Conservation (phyloP, 2,888 invertebrate genomes). For the Rapana venosa region DNA sequence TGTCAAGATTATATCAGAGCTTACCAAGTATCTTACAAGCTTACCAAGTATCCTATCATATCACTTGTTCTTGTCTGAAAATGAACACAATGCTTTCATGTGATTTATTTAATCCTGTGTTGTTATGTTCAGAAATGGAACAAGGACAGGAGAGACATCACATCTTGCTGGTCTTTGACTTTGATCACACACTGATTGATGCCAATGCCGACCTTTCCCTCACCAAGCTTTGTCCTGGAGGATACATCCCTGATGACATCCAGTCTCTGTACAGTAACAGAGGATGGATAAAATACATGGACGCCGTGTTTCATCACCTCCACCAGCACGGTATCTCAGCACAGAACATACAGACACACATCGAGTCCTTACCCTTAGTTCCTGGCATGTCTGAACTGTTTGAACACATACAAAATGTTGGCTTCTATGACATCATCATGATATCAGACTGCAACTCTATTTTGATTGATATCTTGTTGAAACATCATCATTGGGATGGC, state of each 20-base stretch:
- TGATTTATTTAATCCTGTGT: neutral
- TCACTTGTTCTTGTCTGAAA: neutral
- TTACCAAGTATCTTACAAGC: neutral
- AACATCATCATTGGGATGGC: conserved; percentile 74
- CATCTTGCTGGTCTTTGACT: conserved; percentile 85
- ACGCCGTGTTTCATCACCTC: conserved; percentile 82
- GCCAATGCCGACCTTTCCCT: conserved; percentile 87
- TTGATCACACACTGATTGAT: conserved; percentile 88
- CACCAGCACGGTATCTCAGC: conserved; percentile 80
- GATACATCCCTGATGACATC: conserved; percentile 81
- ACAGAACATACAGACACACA: conserved; percentile 80
- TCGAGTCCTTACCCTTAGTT: conserved; percentile 83
- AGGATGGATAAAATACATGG: conserved; percentile 88
- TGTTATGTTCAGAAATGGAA: conserved; percentile 1
- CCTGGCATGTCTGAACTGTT: conserved; percentile 83
- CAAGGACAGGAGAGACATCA: conserved; percentile 34
- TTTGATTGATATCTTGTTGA: conserved; percentile 85
- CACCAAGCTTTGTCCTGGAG: conserved; percentile 82
- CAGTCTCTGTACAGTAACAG: conserved; percentile 81
- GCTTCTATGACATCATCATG: conserved; percentile 82
- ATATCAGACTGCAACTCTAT: conserved; percentile 88
- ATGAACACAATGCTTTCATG: neutral
- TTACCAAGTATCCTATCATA: neutral
- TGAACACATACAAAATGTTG: conserved; percentile 78
- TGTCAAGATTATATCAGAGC: too few relatives aligned